These are phyloP conservation scores for Galeruca laticollis DNA, from an alignment of 2,888 invertebrate species.

Conservation along the genomic window DNA sequence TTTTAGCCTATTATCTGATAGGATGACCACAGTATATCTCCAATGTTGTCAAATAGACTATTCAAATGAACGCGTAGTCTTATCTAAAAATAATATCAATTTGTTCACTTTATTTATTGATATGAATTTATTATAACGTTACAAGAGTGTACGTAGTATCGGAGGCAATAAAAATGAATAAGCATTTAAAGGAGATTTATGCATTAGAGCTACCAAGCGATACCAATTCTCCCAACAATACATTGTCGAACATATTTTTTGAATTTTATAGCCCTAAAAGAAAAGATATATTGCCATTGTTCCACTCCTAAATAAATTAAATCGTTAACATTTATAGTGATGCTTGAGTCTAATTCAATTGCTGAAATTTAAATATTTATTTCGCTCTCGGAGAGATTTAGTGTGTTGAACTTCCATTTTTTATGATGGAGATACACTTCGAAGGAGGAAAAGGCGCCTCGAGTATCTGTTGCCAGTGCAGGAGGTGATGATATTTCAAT, in stretches of 20 bases:
- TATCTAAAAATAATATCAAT: background rate
- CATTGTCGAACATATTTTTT: conserved; percentile 48
- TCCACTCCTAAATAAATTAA: conserved; percentile 50
- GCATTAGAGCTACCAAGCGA: conserved; percentile 44
- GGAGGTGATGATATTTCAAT: background rate
- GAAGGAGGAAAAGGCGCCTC: conserved; percentile 25
- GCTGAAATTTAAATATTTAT: conserved; percentile 57
- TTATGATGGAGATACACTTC: conserved; percentile 59
- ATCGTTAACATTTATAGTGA: conserved; percentile 50
- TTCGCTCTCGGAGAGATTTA: conserved; percentile 54
- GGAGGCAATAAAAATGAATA: conserved; percentile 39
- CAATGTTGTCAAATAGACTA: too few relatives aligned
- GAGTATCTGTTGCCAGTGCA: conserved; percentile 9
- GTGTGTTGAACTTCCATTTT: conserved; percentile 48
- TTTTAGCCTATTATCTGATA: too few relatives aligned
- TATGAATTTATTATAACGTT: background rate
- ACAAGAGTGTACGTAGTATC: background rate
- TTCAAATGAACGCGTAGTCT: too few relatives aligned
- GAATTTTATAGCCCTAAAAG: conserved; percentile 45
- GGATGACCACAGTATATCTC: too few relatives aligned
- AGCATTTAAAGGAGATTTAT: conserved; percentile 45
- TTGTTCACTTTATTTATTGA: background rate
- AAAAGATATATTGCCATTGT: conserved; percentile 47
- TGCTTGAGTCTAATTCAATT: conserved; percentile 51
- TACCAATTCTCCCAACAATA: conserved; percentile 39